Percentiles rank a stretch among this genome's conserved stretches.
These are phyloP conservation scores for Alligator sinensis DNA, from an alignment of 2,113 vertebrate genomes.

Conservation along the genomic window DNA sequence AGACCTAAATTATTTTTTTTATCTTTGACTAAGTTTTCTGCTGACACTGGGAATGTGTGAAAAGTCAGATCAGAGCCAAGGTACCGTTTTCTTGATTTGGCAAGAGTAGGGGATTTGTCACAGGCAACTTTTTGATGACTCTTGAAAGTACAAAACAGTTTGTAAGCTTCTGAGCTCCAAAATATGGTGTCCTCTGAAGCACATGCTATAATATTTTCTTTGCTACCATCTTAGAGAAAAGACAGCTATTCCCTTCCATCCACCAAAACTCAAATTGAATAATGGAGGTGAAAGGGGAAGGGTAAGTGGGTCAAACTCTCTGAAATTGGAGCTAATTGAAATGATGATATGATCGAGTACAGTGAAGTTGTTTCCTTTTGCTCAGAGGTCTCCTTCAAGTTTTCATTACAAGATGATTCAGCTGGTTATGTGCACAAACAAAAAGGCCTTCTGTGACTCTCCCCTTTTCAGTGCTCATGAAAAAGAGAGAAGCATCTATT, in stretches of 20 bases:
- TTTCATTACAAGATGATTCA: neutral
- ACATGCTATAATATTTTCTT: neutral
- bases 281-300: neutral
- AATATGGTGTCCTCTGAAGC: neutral
- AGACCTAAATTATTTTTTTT: no score
- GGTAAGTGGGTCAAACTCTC: neutral
- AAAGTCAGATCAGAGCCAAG: no score
- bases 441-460: neutral
- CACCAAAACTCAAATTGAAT: neutral
- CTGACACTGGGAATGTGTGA: no score
- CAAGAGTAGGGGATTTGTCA: neutral
- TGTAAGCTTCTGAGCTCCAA: neutral
- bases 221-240: neutral
- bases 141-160: neutral
- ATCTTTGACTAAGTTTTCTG: no score
- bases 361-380: neutral
- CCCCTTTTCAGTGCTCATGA: neutral
- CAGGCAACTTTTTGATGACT: neutral
- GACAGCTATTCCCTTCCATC: neutral
- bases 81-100: neutral
- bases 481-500: neutral
- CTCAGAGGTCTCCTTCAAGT: neutral
- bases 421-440: neutral
- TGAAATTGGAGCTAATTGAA: neutral
- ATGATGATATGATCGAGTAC: neutral